A percentile compares a stretch with the other conserved stretches of the same genome.
phyloP scores from a whole-genome alignment of 2,797 vertebrate species.

The Loris lydekkerianus region DNA sequence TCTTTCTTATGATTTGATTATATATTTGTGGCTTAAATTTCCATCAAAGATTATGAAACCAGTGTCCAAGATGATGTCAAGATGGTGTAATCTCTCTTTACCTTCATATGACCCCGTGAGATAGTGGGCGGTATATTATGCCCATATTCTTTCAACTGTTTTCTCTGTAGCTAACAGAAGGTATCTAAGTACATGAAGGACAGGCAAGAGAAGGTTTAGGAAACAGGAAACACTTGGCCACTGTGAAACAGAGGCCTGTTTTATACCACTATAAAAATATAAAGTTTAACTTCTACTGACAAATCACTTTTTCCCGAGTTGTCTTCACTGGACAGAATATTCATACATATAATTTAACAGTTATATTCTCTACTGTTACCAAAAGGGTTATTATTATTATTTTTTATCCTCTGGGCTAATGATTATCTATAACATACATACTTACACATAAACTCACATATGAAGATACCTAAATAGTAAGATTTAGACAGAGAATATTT shows the following conservation, averaged over 20 bases:
- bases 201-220: background rate
- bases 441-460: background rate
- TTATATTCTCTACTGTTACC: background rate
- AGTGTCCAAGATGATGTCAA: background rate
- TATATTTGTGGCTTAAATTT: background rate
- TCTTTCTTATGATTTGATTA: conserved; percentile 21
- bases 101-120: fast-evolving
- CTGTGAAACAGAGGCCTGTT: background rate
- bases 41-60: background rate
- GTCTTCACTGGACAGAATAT: background rate
- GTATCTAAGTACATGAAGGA: background rate
- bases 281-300: background rate
- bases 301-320: background rate
- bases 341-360: background rate
- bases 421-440: background rate
- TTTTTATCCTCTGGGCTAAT: background rate
- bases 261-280: background rate
- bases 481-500: background rate
- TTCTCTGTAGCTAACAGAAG: background rate
- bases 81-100: background rate
- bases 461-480: background rate
- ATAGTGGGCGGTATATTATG: background rate
- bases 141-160: background rate
- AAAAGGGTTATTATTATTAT: background rate
- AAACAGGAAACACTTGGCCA: background rate